Conservation (phyloP, 2,113 vertebrate genomes). For the Osmerus mordax region DNA sequence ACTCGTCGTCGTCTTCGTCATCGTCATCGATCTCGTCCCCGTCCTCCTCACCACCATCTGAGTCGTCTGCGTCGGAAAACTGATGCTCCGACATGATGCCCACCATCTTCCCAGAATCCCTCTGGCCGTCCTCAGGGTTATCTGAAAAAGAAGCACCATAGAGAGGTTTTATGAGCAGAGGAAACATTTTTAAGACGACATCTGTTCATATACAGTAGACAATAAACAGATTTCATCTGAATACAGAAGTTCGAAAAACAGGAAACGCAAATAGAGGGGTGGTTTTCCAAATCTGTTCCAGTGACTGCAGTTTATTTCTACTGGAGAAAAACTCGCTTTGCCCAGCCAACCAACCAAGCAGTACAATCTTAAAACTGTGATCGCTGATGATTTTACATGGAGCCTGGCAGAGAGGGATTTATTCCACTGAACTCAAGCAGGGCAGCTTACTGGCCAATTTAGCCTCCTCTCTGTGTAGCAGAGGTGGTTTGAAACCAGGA, state of each 20-base stretch:
- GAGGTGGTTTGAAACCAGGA: too few species aligned
- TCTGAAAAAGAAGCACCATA: slow-evolving; percentile 41
- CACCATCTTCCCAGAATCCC: slow-evolving; percentile 76
- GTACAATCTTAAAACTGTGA: slow-evolving; percentile 19
- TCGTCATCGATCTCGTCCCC: slow-evolving; percentile 93
- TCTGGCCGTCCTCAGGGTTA: slow-evolving; percentile 79
- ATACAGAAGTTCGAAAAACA: slow-evolving; percentile 31
- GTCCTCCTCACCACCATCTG: slow-evolving; percentile 85
- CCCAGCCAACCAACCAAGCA: slow-evolving; percentile 6
- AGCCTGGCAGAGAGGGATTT: slow-evolving; percentile 14
- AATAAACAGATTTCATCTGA: slow-evolving; percentile 2
- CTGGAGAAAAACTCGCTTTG: slow-evolving; percentile 1
- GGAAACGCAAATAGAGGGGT: slow-evolving; percentile 33
- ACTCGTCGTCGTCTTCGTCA: slow-evolving; percentile 92
- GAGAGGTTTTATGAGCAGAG: neutral
- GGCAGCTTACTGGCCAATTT: too few species aligned
- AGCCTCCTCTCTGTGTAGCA: neutral
- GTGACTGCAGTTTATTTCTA: slow-evolving; percentile 45
- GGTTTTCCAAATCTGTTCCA: slow-evolving; percentile 37
- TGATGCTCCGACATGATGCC: slow-evolving; percentile 83
- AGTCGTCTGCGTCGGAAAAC: slow-evolving; percentile 95
- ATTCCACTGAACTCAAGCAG: slow-evolving; percentile 6
- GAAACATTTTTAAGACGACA: too few species aligned
- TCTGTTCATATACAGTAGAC: neutral
- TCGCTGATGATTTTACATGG: slow-evolving; percentile 24